phyloP scores from a whole-genome alignment of 2,888 invertebrate species.

The Pseudoips prasinana region DNA sequence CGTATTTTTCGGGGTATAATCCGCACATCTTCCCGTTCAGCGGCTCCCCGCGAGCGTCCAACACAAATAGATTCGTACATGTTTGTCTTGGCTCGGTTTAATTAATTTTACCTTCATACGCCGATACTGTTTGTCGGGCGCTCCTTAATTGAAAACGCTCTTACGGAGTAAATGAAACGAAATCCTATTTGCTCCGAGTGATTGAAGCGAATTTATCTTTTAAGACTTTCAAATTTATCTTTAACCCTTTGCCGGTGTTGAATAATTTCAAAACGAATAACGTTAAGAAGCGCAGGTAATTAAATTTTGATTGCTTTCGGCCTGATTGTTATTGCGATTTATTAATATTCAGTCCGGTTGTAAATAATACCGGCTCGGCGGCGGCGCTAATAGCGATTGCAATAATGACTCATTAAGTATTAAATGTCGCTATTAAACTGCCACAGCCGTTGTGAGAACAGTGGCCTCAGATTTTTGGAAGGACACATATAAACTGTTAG shows the following conservation, averaged over 20 bases:
- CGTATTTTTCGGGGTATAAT: constrained; percentile 36
- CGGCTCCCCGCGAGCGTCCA: constrained; percentile 52
- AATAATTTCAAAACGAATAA: constrained; percentile 55
- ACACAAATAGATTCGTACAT: constrained; percentile 75
- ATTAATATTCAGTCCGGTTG: constrained; percentile 64
- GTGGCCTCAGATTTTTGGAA: constrained; percentile 15
- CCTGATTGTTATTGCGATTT: constrained; percentile 66
- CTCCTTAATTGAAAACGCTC: constrained; percentile 80
- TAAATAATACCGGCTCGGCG: constrained; percentile 58
- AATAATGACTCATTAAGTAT: constrained; percentile 68
- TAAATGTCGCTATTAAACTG: constrained; percentile 59
- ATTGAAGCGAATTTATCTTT: constrained; percentile 80
- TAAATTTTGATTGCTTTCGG: constrained; percentile 72
- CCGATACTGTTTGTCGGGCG: constrained; percentile 79
- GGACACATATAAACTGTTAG: constrained; percentile 3
- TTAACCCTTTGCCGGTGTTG: constrained; percentile 53
- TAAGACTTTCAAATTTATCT: constrained; percentile 77
- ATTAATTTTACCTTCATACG: constrained; percentile 82
- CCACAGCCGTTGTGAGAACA: constrained; percentile 17
- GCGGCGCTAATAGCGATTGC: constrained; percentile 62
- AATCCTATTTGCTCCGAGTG: constrained; percentile 79
- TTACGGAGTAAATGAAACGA: constrained; percentile 77
- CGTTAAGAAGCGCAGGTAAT: constrained; percentile 60
- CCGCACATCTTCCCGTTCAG: constrained; percentile 38
- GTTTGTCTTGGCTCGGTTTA: constrained; percentile 79